Conservation (phyloP, 2,113 vertebrate species). For the Clarias gariepinus region DNA sequence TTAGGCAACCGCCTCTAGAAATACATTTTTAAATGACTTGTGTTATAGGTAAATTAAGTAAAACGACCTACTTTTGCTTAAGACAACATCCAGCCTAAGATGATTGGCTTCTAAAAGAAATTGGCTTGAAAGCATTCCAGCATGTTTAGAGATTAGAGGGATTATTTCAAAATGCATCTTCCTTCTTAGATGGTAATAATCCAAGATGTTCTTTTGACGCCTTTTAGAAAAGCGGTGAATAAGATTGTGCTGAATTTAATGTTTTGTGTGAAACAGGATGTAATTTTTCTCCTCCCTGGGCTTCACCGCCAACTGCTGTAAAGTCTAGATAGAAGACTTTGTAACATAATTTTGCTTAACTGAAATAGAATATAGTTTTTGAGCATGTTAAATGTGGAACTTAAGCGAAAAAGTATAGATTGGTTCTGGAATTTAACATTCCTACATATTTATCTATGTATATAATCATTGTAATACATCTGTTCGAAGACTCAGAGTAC, state of each 20-base stretch:
- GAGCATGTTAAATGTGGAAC: slow-evolving; percentile 17
- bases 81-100: slow-evolving; percentile 66
- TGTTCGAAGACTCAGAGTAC: neutral
- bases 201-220: slow-evolving; percentile 70
- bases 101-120: slow-evolving; percentile 63
- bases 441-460: neutral
- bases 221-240: slow-evolving; percentile 64
- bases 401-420: slow-evolving; percentile 4
- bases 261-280: slow-evolving; percentile 50
- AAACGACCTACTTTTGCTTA: slow-evolving; percentile 72
- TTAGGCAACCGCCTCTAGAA: slow-evolving; percentile 54
- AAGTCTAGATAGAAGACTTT: slow-evolving; percentile 40
- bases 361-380: slow-evolving; percentile 44
- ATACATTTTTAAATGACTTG: slow-evolving; percentile 57
- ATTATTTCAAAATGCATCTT: slow-evolving; percentile 62
- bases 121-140: slow-evolving; percentile 66
- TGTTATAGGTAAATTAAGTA: slow-evolving; percentile 66
- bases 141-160: slow-evolving; percentile 68
- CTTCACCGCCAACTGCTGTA: slow-evolving; percentile 44
- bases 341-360: slow-evolving; percentile 43
- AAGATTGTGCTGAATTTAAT: slow-evolving; percentile 63
- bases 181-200: slow-evolving; percentile 70
- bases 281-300: slow-evolving; percentile 46
- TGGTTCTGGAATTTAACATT: neutral
- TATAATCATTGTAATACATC: slow-evolving; percentile 2